These are phyloP conservation scores for Thamnophis sirtalis DNA, from an alignment of 2,113 vertebrate genomes.

Conservation along the genomic window DNA sequence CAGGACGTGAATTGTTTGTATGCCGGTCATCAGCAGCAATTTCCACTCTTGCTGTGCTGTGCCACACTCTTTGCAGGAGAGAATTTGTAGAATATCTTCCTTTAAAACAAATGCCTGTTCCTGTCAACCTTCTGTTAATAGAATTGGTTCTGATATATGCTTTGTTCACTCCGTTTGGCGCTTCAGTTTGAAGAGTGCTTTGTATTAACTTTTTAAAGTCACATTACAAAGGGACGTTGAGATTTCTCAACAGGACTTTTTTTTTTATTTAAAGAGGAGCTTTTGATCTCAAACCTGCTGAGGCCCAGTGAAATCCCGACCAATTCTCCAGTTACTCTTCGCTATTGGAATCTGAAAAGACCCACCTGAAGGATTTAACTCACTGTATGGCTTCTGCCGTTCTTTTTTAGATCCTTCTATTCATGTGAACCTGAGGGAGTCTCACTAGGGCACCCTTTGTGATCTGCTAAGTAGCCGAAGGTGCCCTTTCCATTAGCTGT, in stretches of 20 bases:
- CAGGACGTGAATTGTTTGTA: not conserved
- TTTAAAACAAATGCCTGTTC: conserved; percentile 76
- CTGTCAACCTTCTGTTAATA: conserved; percentile 68
- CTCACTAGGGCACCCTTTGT: conserved; percentile 66
- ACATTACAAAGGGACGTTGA: conserved; percentile 84
- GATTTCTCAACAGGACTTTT: conserved; percentile 78
- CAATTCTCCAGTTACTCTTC: conserved; percentile 78
- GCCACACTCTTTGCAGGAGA: not conserved
- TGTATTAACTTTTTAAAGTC: conserved; percentile 83
- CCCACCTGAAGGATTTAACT: conserved; percentile 83
- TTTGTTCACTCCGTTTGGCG: conserved; percentile 74
- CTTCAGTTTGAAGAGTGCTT: conserved; percentile 76
- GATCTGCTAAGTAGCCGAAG: conserved; percentile 75
- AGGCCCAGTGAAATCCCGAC: conserved; percentile 78
- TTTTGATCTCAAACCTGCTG: conserved; percentile 84
- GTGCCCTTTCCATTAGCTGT: conserved; percentile 77
- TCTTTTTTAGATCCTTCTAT: conserved; percentile 69
- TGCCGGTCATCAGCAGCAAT: too few relatives aligned
- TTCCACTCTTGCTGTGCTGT: conserved; percentile 25
- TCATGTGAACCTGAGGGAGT: conserved; percentile 68
- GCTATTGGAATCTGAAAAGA: conserved; percentile 82
- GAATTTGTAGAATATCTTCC: conserved; percentile 57
- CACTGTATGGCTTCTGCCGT: conserved; percentile 68
- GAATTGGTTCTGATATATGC: conserved; percentile 79
- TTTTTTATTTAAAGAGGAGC: conserved; percentile 73